These are phyloP conservation scores for Paratrypauchen microcephalus DNA, from an alignment of 2,797 vertebrate species.

Conservation along the genomic window DNA sequence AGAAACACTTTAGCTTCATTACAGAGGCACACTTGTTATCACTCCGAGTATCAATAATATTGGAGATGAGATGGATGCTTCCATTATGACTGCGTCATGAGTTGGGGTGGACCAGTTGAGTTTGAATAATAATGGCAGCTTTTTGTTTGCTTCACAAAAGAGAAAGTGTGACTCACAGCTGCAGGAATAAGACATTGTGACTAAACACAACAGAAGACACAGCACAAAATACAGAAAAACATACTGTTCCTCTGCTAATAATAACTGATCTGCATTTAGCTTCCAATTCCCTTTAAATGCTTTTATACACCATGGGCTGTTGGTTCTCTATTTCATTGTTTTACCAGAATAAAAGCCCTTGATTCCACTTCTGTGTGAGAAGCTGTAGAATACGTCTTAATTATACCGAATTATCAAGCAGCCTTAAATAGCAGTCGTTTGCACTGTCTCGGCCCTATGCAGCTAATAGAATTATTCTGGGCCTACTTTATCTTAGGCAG, in stretches of 20 bases:
- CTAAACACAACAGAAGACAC: slow-evolving; percentile 17
- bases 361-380: slow-evolving; percentile 52
- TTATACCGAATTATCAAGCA: slow-evolving; percentile 78
- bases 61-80: slow-evolving; percentile 25
- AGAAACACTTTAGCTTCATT: slow-evolving; percentile 44
- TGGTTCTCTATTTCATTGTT: slow-evolving; percentile 38
- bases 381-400: slow-evolving; percentile 76
- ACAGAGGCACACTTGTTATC: slow-evolving; percentile 42
- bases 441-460: slow-evolving; percentile 72
- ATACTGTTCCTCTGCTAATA: not conserved
- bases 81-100: slow-evolving; percentile 44
- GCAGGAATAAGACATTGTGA: slow-evolving; percentile 38
- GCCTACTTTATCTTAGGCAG: slow-evolving; percentile 94
- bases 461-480: slow-evolving; percentile 88
- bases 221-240: slow-evolving; percentile 23
- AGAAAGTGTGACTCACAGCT: slow-evolving; percentile 51
- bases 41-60: slow-evolving; percentile 48
- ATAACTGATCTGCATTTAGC: slow-evolving; percentile 3
- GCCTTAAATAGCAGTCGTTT: slow-evolving; percentile 80
- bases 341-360: slow-evolving; percentile 48
- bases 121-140: slow-evolving; percentile 43
- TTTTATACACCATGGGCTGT: slow-evolving; percentile 2
- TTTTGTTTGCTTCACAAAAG: slow-evolving; percentile 61
- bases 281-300: not conserved
- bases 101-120: slow-evolving; percentile 31